Percentiles rank a stretch among this genome's conserved stretches.
Conservation (phyloP, 2,888 invertebrate species). For the Priocnemis perturbator region DNA sequence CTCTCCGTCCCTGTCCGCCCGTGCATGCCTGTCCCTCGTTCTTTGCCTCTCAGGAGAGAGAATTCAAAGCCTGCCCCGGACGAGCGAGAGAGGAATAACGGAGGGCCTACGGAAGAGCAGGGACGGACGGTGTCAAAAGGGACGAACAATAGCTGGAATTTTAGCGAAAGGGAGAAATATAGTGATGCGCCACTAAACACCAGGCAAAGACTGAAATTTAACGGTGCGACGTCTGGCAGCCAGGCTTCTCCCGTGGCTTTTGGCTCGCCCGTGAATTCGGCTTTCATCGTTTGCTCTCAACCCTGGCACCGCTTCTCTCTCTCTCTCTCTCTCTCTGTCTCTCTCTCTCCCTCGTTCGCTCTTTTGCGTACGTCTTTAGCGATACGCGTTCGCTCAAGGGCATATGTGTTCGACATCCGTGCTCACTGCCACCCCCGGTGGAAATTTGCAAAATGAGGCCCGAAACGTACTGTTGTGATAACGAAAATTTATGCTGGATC, state of each 20-base stretch:
- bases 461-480: no score
- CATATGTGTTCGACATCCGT: constrained; percentile 5
- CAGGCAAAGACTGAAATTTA: constrained; percentile 46
- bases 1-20: constrained; percentile 12
- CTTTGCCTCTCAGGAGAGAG: constrained; percentile 20
- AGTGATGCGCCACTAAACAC: constrained; percentile 24
- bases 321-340: constrained; percentile 1
- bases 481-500: no score
- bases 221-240: constrained; percentile 31
- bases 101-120: constrained; percentile 14
- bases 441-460: background rate
- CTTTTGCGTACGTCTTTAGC: constrained; percentile 14
- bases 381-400: background rate
- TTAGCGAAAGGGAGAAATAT: constrained; percentile 26
- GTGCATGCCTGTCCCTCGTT: constrained; percentile 16
- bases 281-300: constrained; percentile 32
- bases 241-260: constrained; percentile 23
- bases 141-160: constrained; percentile 55
- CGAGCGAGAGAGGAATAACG: constrained; percentile 8
- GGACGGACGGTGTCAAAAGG: constrained; percentile 32
- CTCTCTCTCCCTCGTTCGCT: background rate
- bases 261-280: constrained; percentile 30
- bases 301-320: constrained; percentile 11
- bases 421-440: background rate
- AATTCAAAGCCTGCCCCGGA: constrained; percentile 50